Conservation (phyloP, 2,888 invertebrate species). For the Protophormia terraenovae region DNA sequence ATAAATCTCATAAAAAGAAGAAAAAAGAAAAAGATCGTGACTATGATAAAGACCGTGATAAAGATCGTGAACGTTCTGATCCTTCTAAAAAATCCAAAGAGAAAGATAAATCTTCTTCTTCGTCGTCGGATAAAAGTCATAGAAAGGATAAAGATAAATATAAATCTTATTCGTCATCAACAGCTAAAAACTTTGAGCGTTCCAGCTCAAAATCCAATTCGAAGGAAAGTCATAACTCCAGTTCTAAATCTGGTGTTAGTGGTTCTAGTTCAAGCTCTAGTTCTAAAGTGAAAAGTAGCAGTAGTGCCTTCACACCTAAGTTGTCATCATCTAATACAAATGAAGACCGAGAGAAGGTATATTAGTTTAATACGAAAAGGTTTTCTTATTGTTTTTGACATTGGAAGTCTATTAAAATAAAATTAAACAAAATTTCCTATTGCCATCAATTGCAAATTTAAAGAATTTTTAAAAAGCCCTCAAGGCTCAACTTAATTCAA, state of each 20-base stretch:
- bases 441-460: too few species aligned
- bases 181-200: constrained; percentile 44
- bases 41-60: constrained; percentile 59
- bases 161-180: constrained; percentile 49
- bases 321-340: background rate
- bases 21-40: constrained; percentile 79
- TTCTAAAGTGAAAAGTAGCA: constrained; percentile 29
- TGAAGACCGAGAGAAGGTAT: constrained; percentile 53
- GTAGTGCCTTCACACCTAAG: constrained; percentile 44
- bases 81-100: constrained; percentile 38
- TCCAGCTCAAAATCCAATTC: constrained; percentile 67
- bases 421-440: too few species aligned
- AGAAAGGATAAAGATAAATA: constrained; percentile 59
- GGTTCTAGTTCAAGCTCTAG: constrained; percentile 10
- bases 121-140: constrained; percentile 45
- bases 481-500: too few species aligned
- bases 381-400: too few species aligned
- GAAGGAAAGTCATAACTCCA: constrained; percentile 30
- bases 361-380: too few species aligned
- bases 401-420: too few species aligned
- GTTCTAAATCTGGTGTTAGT: constrained; percentile 5
- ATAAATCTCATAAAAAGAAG: constrained; percentile 79
- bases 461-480: too few species aligned
- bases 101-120: constrained; percentile 21
- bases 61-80: constrained; percentile 62